A percentile compares a stretch with the other conserved stretches of the same genome.
phyloP scores from a whole-genome alignment of 2,113 vertebrate species.

The Eurypyga helias region DNA sequence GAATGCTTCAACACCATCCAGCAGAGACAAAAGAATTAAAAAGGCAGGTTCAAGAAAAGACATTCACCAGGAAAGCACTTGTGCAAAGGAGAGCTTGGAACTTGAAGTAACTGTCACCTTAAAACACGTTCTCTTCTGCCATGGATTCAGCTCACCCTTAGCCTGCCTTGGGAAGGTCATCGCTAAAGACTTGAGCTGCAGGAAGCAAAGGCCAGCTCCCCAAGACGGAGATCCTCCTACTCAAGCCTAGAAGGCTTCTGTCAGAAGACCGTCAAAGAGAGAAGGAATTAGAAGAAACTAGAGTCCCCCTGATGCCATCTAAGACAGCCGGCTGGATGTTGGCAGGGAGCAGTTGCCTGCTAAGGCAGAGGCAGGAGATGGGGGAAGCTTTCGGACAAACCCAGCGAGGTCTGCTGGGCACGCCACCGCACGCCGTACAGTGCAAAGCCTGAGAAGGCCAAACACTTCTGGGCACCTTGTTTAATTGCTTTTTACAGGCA shows the following conservation, averaged over 20 bases:
- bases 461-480: background rate
- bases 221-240: background rate
- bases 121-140: background rate
- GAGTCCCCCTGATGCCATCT: background rate
- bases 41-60: background rate
- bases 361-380: background rate
- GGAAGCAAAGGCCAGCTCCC: background rate
- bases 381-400: background rate
- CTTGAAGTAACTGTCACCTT: background rate
- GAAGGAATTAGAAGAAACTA: background rate
- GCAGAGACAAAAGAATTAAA: background rate
- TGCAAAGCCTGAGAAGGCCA: background rate
- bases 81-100: background rate
- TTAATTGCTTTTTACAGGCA: background rate
- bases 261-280: background rate
- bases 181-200: background rate
- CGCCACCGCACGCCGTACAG: background rate
- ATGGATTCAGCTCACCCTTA: background rate
- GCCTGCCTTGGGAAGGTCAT: background rate
- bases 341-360: background rate
- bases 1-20: constrained; percentile 20
- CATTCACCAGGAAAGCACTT: background rate
- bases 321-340: background rate
- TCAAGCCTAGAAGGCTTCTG: background rate
- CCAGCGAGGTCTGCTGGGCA: background rate